These are phyloP conservation scores for Pseudocheirus occidentalis DNA, from an alignment of 2,797 vertebrate genomes.

Conservation along the genomic window DNA sequence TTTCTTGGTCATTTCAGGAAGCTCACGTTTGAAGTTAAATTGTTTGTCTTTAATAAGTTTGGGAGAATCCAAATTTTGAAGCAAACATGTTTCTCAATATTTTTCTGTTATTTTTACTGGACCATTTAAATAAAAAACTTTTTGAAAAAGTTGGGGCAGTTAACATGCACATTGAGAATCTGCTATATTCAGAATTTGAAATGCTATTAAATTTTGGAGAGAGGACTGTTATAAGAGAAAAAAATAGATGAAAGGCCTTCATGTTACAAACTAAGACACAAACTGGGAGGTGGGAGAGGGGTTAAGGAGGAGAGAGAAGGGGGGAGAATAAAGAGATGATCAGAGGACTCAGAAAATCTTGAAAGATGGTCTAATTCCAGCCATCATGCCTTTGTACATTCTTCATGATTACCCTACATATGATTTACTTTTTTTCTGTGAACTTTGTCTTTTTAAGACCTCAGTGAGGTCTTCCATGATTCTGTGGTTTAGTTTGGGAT, in stretches of 20 bases:
- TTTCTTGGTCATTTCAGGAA: background rate
- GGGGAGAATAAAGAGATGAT: background rate
- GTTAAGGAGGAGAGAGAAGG: background rate
- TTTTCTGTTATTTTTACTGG: background rate
- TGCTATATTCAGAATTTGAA: background rate
- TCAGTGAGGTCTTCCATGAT: background rate
- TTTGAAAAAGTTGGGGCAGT: background rate
- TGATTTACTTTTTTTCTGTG: background rate
- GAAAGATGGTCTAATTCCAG: background rate
- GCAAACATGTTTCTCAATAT: background rate
- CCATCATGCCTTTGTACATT: background rate
- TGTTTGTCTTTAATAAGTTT: background rate
- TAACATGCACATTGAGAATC: background rate
- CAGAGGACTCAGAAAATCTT: background rate
- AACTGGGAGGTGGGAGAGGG: background rate
- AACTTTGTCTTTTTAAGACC: background rate
- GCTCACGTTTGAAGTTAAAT: background rate
- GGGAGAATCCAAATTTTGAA: background rate
- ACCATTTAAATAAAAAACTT: background rate
- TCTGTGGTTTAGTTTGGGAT: background rate
- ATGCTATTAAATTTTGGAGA: background rate
- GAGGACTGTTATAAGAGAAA: background rate
- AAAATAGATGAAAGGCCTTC: background rate
- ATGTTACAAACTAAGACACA: background rate
- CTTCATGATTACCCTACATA: background rate